Percentiles rank a stretch among this genome's conserved stretches.
Conservation (phyloP, 2,797 vertebrate genomes). For the Eulemur rubriventer region DNA sequence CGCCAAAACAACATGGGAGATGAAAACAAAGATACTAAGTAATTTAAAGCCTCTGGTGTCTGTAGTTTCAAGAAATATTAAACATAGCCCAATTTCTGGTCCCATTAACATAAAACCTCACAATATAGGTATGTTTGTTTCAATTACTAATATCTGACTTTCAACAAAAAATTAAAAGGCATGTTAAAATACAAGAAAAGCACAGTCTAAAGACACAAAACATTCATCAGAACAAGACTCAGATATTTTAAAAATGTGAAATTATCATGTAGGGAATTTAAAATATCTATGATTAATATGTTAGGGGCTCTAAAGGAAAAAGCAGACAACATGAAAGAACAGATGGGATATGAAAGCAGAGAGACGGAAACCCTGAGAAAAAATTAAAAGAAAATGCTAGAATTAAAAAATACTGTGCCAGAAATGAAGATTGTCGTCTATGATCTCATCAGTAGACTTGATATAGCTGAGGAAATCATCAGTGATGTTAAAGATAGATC, state of each 20-base stretch:
- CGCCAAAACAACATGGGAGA: background rate
- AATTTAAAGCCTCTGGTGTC: background rate
- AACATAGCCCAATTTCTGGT: background rate
- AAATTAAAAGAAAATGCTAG: background rate
- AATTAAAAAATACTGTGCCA: background rate
- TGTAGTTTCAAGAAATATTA: background rate
- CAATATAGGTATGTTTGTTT: background rate
- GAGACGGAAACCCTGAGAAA: background rate
- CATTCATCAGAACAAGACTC: background rate
- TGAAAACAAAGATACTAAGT: background rate
- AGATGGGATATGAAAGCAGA: background rate
- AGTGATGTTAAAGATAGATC: too few species aligned
- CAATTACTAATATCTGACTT: background rate
- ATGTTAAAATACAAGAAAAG: background rate
- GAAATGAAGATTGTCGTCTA: background rate
- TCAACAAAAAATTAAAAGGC: background rate
- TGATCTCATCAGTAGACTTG: background rate
- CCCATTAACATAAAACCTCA: background rate
- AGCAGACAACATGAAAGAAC: background rate
- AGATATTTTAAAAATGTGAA: background rate
- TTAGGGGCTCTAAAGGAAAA: background rate
- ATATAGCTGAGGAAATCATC: background rate
- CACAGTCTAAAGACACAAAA: background rate
- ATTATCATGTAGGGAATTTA: background rate
- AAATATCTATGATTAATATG: background rate